phyloP scores from a whole-genome alignment of 2,113 vertebrate species.

The Clarias batrachus region DNA sequence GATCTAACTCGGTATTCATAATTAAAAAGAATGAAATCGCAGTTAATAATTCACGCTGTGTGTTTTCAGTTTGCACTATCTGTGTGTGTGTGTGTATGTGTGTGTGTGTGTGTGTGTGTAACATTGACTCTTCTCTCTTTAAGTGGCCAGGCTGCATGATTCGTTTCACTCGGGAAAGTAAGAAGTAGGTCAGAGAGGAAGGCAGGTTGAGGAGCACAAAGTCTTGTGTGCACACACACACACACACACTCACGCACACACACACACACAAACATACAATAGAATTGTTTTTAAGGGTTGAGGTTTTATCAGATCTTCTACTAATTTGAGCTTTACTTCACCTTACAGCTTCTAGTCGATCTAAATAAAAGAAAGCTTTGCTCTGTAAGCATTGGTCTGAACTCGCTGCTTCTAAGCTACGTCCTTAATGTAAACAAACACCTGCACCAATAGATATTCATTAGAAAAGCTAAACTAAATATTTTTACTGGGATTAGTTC shows the following conservation, averaged over 20 bases:
- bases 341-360: not conserved
- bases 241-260: not conserved
- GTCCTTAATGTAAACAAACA: no score
- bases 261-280: not conserved
- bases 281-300: not conserved
- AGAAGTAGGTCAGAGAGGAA: conserved; percentile 11
- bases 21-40: conserved; percentile 57
- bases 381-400: no score
- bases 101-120: conserved; percentile 21
- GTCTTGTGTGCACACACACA: not conserved
- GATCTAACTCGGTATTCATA: conserved; percentile 45
- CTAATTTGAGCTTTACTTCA: not conserved
- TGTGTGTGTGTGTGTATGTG: not conserved
- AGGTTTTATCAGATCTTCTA: not conserved
- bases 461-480: no score
- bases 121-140: not conserved
- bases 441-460: no score
- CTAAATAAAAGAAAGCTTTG: no score
- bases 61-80: not conserved
- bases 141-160: not conserved
- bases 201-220: not conserved
- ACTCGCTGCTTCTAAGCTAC: no score
- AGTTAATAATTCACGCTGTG: conserved; percentile 57
- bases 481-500: no score
- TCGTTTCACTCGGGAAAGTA: not conserved